Base-by-base conservation (phyloP, 2,797 vertebrate species). In the Sebastes hubbsi region DNA sequence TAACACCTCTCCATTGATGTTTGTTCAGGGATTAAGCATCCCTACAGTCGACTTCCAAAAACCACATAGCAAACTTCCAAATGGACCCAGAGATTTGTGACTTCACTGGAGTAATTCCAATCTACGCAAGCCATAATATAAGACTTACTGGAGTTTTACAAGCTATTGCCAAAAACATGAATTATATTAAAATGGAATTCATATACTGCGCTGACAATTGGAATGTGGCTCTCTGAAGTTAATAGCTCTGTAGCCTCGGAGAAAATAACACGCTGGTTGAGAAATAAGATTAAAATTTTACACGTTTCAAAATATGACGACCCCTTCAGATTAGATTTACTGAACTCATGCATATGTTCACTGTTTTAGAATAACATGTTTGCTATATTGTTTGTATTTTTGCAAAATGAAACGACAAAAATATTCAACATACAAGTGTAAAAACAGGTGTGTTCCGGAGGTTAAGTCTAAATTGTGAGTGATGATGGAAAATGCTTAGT, bases 191-290 rank as follows among this genome's bases (percentile, higher is more conserved):
- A 85, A 83, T 77, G 75, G 59, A 89, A 88, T 87, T 86, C 70
- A 87, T 84, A 80, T 67, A 69, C 69, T 77, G 78, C 16, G 10
- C 77, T 77, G 77, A 89, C 86, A 85, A 81, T 69, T 75, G 75
- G 34, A 83, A 84, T 77, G 67, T 82, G 82, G 65, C 86, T 78
- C 71, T 81, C 73, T 82, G 76, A 89, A 84, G 67, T 85, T 89
- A 90, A 87, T 84, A 85, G 83, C 78, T 88, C 56, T 56, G 49
- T 79, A 80, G 71, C 80, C 67, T 88, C 71, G 55, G 80, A 91
- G 62, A 86, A 89, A 85, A 89, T 87, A 90, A 83, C 54, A 65
- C 10, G 29, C 72, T 88, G 68, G 36, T 72, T 54, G 49, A 81
- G 73, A 84, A 87, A 80, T 78, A 81, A 76, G 65, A 89, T 81